These are phyloP conservation scores for Brevipalpus yothersi DNA, from an alignment of 1,140 invertebrate species.

Conservation along the genomic window DNA sequence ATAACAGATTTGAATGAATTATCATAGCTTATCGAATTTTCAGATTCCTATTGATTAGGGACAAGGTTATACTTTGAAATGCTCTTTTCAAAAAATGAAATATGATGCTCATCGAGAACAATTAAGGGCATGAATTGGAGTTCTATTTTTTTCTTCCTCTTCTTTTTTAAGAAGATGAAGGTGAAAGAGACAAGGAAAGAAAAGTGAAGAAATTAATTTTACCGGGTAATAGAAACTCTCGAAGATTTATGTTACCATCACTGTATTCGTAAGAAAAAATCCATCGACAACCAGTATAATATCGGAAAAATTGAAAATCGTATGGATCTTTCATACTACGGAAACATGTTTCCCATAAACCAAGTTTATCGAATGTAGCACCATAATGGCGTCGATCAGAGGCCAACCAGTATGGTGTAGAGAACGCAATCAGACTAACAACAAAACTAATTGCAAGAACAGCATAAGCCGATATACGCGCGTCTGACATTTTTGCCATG, in stretches of 20 bases:
- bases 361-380: conserved; percentile 47
- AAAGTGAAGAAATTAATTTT: not conserved
- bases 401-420: conserved; percentile 73
- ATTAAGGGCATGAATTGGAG: no score
- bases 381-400: conserved; percentile 51
- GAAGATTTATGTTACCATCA: conserved; percentile 24
- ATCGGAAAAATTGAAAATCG: conserved; percentile 14
- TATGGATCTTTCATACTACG: conserved; percentile 30
- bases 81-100: no score
- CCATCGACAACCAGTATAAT: conserved; percentile 50
- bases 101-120: no score
- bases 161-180: no score
- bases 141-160: no score
- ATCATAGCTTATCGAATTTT: no score
- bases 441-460: conserved; percentile 14
- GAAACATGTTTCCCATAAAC: conserved; percentile 81
- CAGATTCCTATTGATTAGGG: no score
- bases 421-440: conserved; percentile 53
- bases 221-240: conserved; percentile 17
- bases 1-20: no score
- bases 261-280: conserved; percentile 79
- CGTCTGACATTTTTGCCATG: conserved; percentile 9
- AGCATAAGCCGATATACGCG: conserved; percentile 8
- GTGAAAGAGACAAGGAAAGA: no score
- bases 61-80: no score